Conservation (phyloP, 1,140 invertebrate species). For the Bombus confusus region DNA sequence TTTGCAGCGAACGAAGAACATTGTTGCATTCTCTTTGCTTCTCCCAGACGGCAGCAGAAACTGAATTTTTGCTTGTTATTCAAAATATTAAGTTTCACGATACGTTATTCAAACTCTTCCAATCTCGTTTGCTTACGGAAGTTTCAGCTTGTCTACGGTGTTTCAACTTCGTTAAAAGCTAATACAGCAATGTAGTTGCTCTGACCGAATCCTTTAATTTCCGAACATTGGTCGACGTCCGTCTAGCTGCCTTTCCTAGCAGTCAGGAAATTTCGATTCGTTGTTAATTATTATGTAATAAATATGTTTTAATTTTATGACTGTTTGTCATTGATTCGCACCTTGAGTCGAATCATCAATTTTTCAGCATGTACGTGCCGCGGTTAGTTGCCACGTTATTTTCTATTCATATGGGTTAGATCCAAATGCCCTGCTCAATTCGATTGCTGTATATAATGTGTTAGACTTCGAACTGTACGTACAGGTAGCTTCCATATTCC, state of each 20-base stretch:
- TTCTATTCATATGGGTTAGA: too few relatives aligned
- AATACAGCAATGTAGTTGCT: neutral
- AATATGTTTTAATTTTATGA: too few relatives aligned
- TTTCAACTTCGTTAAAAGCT: slow-evolving; percentile 49
- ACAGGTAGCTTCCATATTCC: neutral
- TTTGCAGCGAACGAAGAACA: neutral
- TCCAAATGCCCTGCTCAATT: too few relatives aligned
- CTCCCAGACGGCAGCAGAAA: slow-evolving; percentile 25
- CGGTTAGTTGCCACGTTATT: too few relatives aligned
- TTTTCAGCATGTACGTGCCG: too few relatives aligned
- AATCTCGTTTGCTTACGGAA: slow-evolving; percentile 48
- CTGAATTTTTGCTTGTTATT: slow-evolving; percentile 60
- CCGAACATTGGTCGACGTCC: neutral
- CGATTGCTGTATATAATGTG: too few relatives aligned
- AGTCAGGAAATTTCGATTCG: neutral
- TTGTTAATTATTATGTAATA: too few relatives aligned
- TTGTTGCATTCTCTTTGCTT: neutral
- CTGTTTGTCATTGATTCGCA: neutral
- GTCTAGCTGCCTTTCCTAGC: neutral
- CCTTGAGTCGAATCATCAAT: neutral
- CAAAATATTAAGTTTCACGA: slow-evolving; percentile 64
- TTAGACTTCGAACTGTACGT: too few relatives aligned
- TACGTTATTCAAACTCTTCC: slow-evolving; percentile 62
- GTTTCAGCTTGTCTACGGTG: slow-evolving; percentile 8
- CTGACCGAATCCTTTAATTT: neutral